phyloP scores from a whole-genome alignment of 2,888 invertebrate species.

The Agrypnus murinus region DNA sequence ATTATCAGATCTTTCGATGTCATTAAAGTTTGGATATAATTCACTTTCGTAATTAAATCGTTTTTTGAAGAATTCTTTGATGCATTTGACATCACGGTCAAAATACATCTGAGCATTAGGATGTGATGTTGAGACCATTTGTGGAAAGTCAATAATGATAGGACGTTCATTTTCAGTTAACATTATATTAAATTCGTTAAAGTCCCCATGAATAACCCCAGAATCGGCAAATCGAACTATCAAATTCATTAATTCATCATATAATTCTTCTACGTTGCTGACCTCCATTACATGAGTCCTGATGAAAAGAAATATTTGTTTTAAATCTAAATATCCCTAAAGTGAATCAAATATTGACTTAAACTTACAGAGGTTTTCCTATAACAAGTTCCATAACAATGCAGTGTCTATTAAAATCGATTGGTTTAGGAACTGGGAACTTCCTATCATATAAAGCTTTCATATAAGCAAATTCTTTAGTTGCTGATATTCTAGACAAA shows the following conservation, averaged over 20 bases:
- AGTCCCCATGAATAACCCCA: constrained; percentile 99
- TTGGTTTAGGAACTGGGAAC: constrained; percentile 96
- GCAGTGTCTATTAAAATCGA: constrained; percentile 96
- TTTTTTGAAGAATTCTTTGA: constrained; percentile 92
- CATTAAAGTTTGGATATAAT: constrained; percentile 83
- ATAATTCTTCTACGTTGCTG: constrained; percentile 83
- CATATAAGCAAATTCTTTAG: constrained; percentile 98
- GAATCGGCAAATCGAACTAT: constrained; percentile 93
- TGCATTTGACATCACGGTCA: constrained; percentile 94
- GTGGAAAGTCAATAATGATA: constrained; percentile 97
- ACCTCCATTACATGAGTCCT: constrained; percentile 78
- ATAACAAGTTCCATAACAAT: constrained; percentile 95
- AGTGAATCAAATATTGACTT: background rate
- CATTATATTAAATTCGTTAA: constrained; percentile 99
- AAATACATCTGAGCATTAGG: constrained; percentile 94
- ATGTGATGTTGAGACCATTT: constrained; percentile 98
- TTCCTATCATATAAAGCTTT: constrained; percentile 91
- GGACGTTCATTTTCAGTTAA: constrained; percentile 85
- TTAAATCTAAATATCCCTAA: too few relatives aligned
- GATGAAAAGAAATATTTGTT: too few relatives aligned
- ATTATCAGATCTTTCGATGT: constrained; percentile 84
- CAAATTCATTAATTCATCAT: constrained; percentile 95
- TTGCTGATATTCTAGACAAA: constrained; percentile 95
- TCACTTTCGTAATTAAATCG: constrained; percentile 93
- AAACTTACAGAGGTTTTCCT: constrained; percentile 85